Evolutionary conservation across 2,797 vertebrate species (phyloP), one percentile per base, ranked within the genome.

Genomic region (Acanthurus leucopareius): DNA sequence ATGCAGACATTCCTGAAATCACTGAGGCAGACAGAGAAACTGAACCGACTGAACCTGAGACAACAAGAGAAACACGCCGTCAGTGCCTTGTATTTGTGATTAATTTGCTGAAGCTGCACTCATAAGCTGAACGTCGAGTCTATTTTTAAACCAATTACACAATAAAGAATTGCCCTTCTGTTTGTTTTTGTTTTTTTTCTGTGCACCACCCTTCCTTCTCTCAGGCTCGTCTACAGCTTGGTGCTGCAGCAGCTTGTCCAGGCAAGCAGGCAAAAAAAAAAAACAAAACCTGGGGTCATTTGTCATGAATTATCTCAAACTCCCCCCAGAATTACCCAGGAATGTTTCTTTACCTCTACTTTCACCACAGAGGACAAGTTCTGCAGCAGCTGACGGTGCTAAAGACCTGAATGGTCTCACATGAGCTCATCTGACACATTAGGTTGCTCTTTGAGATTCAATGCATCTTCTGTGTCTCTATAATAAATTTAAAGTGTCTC

Each of bases 231-330:
- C 22, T 70, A 38, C n/a, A 1, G 38, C 25, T 57, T 1, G 10
- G 52, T 28, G 80, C 82, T 71, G 60, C n/a, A 44, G 63, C 69
- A 71, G 77, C 91, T 68, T 92, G 92, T 90, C 58, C 61, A 72
- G 85, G 1, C 61, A 72, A 84, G 1, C 73, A 71, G 19, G 25
- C n/a, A 19, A 48, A 53, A 22, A 22, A 53, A 22, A 32, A 22
- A 32, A 5, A 32, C 10, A 42, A 47, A 73, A 64, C 63, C 42
- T 16, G 20, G 77, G 87, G 87, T 92, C 86, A 91, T 89, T 88
- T 85, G 75, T 84, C 82, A 76, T 80, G 53, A 91, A 88, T 88
- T 85, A 80, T 83, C 83, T 78, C 75, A 67, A 42, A 73, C 81
- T 69, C 28, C 61, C 40, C 52, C 66, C 70, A 75, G 68, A 88